Base-by-base conservation (phyloP, 2,888 invertebrate species). In the Drosophila subsilvestris region DNA sequence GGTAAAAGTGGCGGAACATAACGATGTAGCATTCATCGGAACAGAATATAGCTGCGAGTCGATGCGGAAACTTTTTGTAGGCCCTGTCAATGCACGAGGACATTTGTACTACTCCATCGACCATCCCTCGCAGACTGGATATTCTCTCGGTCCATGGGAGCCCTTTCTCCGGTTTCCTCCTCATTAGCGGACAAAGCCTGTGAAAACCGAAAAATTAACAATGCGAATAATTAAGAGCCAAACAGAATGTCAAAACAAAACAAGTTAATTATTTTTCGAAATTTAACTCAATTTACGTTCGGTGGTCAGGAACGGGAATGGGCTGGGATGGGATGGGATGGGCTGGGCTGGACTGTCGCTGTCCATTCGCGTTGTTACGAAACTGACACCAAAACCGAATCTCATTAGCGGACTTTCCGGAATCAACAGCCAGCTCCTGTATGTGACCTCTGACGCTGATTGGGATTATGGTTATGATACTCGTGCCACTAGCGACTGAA, bases 401-500 rank as follows among this genome's bases (percentile, higher is more conserved):
- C 48, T 66, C 55, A 66, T 65, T 56, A 56, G 65, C 43, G 32
- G 49, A 12, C 42, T 37, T 8, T 42, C 25, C 60, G 42, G 42
- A 51, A 62, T 63, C 45, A 62, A 62, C 45, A 20, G 37, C n/a
- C 51, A 37, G 45, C 3, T 22, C 43, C 55, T 18, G 18, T 56
- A 51, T 45, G 45, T 51, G 58, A 58, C 58, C 67, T 20, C 42
- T 12, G 59, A 53, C 22, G 47, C 45, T 67, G 67, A 67, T 66
- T 67, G 47, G 67, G 67, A 67, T 67, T 67, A 67, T 67, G 67
- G 42, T 57, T 67, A 67, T 67, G 42, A 67, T 67, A 14, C 27
- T 27, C 27, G 27, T 27, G 53, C 65, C 65, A 65, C 65, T 66
- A 55, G 65, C 43, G 48, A 55, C 55, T 55, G 48, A 22, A 25